Evolutionary conservation across 2,888 invertebrate genomes (phyloP).

Genomic region (Mimas tiliae): DNA sequence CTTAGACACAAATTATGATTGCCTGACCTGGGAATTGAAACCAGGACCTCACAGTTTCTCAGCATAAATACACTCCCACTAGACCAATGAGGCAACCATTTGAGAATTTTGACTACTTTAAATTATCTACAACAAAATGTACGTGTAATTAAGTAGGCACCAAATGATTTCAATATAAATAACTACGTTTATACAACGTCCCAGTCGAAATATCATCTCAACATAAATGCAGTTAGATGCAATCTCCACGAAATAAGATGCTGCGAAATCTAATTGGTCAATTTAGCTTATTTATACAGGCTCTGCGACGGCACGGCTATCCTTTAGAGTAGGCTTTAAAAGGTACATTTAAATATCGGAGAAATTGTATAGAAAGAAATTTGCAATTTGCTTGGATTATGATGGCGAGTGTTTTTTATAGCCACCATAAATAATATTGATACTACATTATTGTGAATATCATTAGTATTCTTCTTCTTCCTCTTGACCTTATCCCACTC

Average conservation of each 20-base stretch:
- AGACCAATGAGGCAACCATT: no score
- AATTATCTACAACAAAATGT: background rate
- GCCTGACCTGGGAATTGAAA: no score
- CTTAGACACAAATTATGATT: no score
- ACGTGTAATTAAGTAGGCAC: background rate
- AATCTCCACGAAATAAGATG: slow-evolving; percentile 65
- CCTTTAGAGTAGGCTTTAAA: background rate
- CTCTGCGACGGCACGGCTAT: background rate
- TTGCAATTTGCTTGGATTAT: slow-evolving; percentile 11
- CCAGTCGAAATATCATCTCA: slow-evolving; percentile 42
- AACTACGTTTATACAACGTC: slow-evolving; percentile 6
- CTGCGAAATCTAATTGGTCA: slow-evolving; percentile 56
- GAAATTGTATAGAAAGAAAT: slow-evolving; percentile 1
- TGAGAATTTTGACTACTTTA: no score
- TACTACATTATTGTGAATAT: background rate
- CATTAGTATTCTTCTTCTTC: background rate
- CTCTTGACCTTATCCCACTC: no score
- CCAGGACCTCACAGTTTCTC: no score
- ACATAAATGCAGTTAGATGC: slow-evolving; percentile 66
- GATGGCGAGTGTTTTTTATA: slow-evolving; percentile 1
- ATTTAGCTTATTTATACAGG: slow-evolving; percentile 51
- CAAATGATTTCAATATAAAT: slow-evolving; percentile 2
- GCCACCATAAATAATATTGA: background rate
- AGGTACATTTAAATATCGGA: background rate
- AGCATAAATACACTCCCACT: no score